A percentile compares a stretch with the other conserved stretches of the same genome.
phyloP scores from a whole-genome alignment of 2,113 vertebrate genomes.

The Paramormyrops kingsleyae region DNA sequence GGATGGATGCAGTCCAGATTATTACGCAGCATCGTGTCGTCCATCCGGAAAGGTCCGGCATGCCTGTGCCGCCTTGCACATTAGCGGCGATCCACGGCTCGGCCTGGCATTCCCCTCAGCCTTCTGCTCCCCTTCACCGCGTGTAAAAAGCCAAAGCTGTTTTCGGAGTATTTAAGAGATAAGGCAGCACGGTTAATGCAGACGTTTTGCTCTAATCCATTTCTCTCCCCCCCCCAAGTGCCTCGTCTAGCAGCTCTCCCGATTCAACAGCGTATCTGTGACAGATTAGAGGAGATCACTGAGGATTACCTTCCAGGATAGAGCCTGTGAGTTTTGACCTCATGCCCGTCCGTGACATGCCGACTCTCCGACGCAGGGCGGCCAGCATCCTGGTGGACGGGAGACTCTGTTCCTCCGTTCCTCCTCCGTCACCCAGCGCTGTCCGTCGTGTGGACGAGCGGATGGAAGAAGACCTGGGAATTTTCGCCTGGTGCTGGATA shows the following conservation, averaged over 20 bases:
- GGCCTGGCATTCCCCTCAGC: not conserved
- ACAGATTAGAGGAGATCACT: conserved; percentile 68
- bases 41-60: not conserved
- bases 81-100: not conserved
- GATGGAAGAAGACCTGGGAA: not conserved
- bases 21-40: not conserved
- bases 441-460: not conserved
- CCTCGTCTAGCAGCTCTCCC: conserved; percentile 42
- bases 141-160: conserved; percentile 51
- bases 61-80: not conserved
- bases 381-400: not conserved
- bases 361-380: too few species aligned
- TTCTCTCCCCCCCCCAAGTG: conserved; percentile 31
- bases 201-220: conserved; percentile 61
- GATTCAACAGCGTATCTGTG: conserved; percentile 63
- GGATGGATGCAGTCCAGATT: not conserved
- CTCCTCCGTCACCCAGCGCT: not conserved
- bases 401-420: not conserved
- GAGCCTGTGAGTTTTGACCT: conserved; percentile 31
- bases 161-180: conserved; percentile 61
- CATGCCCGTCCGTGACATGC: not conserved
- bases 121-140: conserved; percentile 19
- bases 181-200: conserved; percentile 60
- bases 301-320: conserved; percentile 62
- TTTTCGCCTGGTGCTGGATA: not conserved